phyloP scores from a whole-genome alignment of 2,113 vertebrate species.

The Copsychus sechellarum region DNA sequence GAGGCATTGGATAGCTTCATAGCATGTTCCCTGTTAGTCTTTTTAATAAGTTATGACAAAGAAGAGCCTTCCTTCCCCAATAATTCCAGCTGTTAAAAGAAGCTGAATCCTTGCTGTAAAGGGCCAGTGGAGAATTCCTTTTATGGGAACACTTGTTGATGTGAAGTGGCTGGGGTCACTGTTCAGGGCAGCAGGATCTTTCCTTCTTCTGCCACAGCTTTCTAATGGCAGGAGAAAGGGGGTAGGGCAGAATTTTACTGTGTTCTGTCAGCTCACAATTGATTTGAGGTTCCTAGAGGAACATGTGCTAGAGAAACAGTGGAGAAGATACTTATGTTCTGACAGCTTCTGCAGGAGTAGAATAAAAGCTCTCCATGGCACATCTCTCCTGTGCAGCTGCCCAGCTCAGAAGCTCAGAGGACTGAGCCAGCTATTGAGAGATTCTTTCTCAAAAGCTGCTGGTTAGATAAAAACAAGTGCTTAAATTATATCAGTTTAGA shows the following conservation, averaged over 20 bases:
- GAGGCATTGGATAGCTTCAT: background rate
- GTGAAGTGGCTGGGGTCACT: background rate
- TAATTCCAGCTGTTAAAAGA: background rate
- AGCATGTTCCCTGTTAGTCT: background rate
- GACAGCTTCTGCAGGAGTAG: conserved; percentile 20
- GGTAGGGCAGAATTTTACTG: background rate
- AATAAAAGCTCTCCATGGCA: background rate
- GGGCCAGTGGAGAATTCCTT: background rate
- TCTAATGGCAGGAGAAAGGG: background rate
- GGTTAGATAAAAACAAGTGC: background rate
- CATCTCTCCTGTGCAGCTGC: background rate
- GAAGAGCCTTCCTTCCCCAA: background rate
- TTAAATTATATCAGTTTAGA: background rate
- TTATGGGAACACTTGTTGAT: background rate
- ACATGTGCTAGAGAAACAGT: background rate
- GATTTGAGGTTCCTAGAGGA: conserved; percentile 41
- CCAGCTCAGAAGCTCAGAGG: background rate
- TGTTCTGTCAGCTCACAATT: background rate
- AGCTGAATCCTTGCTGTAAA: background rate
- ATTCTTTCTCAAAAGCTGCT: background rate
- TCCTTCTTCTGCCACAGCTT: background rate
- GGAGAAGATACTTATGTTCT: background rate
- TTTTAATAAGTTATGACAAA: background rate
- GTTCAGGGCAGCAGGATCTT: background rate
- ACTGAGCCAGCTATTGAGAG: background rate